A percentile compares a stretch with the other conserved stretches of the same genome.
phyloP scores from a whole-genome alignment of 2,113 vertebrate genomes.

The Cervus canadensis region DNA sequence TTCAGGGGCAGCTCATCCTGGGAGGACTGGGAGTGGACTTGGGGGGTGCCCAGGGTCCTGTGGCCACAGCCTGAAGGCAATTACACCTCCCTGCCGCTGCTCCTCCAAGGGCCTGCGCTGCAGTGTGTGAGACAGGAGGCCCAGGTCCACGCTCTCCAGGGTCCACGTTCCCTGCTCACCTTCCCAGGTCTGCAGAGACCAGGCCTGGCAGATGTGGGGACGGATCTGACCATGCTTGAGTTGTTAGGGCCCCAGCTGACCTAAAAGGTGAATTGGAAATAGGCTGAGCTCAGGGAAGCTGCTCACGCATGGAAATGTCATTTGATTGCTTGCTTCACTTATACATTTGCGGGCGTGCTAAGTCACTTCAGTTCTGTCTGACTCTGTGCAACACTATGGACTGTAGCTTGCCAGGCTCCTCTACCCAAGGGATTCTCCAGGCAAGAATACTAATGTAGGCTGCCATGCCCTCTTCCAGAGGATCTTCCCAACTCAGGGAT shows the following conservation, averaged over 20 bases:
- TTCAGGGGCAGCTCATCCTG: neutral
- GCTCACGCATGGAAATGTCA: neutral
- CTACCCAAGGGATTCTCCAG: neutral
- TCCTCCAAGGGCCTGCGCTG: neutral
- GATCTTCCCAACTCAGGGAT: neutral
- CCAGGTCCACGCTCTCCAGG: neutral
- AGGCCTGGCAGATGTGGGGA: neutral
- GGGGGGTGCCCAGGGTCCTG: neutral
- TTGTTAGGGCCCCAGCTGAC: neutral
- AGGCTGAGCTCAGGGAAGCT: neutral
- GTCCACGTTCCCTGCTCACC: neutral
- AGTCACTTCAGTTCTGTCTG: neutral
- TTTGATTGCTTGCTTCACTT: neutral
- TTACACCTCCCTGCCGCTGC: neutral
- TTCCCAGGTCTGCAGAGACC: neutral
- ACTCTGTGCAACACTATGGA: neutral
- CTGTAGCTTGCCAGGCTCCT: neutral
- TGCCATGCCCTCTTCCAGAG: neutral
- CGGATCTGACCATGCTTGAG: neutral
- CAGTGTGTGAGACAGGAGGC: neutral
- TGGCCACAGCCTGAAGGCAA: accelerated
- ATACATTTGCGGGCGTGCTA: neutral
- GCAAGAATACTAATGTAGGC: neutral
- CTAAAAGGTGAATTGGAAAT: neutral
- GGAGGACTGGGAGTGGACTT: accelerated